phyloP scores from a whole-genome alignment of 2,797 vertebrate species.

The Cheirogaleus major region DNA sequence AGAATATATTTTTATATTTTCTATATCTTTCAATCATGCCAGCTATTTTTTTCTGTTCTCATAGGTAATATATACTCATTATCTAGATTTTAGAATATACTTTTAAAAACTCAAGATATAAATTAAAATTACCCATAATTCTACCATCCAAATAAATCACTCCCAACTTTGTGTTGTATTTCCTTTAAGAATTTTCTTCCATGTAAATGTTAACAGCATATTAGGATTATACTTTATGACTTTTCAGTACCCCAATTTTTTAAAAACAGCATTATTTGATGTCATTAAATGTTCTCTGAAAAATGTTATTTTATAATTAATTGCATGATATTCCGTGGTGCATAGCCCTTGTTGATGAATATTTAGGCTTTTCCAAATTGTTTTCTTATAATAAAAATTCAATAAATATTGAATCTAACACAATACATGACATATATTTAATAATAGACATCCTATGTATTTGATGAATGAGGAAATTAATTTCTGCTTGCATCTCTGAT shows the following conservation, averaged over 20 bases:
- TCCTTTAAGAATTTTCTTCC: not conserved
- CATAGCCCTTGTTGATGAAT: not conserved
- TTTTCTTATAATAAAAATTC: slow-evolving; percentile 42
- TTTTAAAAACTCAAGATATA: slow-evolving; percentile 8
- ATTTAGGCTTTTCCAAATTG: slow-evolving; percentile 21
- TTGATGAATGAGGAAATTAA: slow-evolving; percentile 17
- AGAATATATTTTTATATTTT: not conserved
- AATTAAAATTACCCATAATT: not conserved
- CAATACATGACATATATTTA: not conserved
- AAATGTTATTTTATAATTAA: not conserved
- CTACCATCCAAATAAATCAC: not conserved
- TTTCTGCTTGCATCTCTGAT: not conserved
- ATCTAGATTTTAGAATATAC: slow-evolving; percentile 28
- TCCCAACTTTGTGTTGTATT: not conserved
- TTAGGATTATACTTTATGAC: not conserved
- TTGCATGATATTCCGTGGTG: not conserved
- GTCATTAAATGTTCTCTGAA: not conserved
- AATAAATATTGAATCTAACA: slow-evolving; percentile 18
- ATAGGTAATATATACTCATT: not conserved
- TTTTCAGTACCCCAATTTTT: not conserved
- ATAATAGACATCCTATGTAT: not conserved
- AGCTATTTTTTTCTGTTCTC: not conserved
- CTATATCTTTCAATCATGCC: not conserved
- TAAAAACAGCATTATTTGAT: not conserved
- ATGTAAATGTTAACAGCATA: slow-evolving; percentile 1